Evolutionary conservation across 1,140 invertebrate genomes (phyloP).

Genomic region (Nylanderia fulva): DNA sequence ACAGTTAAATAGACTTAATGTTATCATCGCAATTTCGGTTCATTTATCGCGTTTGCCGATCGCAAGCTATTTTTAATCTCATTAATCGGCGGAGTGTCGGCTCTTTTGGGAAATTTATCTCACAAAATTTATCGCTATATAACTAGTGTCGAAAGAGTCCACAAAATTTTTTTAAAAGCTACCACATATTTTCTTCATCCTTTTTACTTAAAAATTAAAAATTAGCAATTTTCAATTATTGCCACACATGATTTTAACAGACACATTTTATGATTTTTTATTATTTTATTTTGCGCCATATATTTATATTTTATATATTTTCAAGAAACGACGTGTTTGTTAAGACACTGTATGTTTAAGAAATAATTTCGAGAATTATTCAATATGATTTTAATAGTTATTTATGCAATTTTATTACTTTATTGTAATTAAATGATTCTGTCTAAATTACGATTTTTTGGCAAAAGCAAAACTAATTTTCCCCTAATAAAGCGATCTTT

Average conservation of each 20-base stretch:
- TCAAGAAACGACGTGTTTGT: too few relatives aligned
- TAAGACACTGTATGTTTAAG: too few relatives aligned
- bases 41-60: background rate
- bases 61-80: background rate
- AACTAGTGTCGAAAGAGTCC: background rate
- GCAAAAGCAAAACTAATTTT: background rate
- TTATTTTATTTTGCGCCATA: too few relatives aligned
- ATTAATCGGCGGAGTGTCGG: background rate
- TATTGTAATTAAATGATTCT: background rate
- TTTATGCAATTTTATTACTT: background rate
- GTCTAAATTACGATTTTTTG: background rate
- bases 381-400: background rate
- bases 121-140: background rate
- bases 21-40: background rate
- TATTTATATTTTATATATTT: too few relatives aligned
- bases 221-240: slow-evolving; percentile 11
- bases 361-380: background rate
- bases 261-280: slow-evolving; percentile 1
- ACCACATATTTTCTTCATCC: background rate
- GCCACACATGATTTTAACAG: background rate
- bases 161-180: background rate
- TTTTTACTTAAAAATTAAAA: background rate
- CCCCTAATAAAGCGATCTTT: background rate
- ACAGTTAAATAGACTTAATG: slow-evolving; percentile 10
- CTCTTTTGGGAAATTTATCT: background rate